Conservation (phyloP, 1,140 invertebrate genomes). For the Gerris buenoi region DNA sequence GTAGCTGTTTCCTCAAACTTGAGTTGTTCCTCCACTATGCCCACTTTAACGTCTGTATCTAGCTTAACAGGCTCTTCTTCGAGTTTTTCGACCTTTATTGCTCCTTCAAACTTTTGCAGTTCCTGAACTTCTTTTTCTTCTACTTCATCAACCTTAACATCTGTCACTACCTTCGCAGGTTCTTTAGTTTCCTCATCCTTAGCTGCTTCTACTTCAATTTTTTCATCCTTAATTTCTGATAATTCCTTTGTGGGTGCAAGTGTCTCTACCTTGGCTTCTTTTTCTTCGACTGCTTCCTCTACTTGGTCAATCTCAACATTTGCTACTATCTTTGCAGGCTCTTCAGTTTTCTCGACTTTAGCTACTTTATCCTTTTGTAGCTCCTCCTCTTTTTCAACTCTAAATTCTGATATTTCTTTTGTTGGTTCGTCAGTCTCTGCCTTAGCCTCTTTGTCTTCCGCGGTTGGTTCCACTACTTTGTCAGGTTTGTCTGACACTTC, state of each 20-base stretch:
- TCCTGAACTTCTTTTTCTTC: slow-evolving; percentile 3
- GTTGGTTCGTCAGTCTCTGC: no score
- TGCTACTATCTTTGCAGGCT: not conserved
- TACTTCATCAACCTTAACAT: not conserved
- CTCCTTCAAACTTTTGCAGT: not conserved
- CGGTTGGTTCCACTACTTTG: no score
- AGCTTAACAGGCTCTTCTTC: not conserved
- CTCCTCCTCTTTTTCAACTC: not conserved
- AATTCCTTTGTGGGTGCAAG: not conserved
- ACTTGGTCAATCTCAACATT: not conserved
- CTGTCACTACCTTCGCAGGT: not conserved
- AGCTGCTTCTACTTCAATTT: no score
- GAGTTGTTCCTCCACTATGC: not conserved
- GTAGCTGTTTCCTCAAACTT: not conserved
- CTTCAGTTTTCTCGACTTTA: not conserved
- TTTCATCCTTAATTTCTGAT: no score
- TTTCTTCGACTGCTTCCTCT: not conserved
- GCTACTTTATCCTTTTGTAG: not conserved
- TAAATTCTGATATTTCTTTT: no score
- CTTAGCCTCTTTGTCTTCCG: not conserved
- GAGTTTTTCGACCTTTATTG: no score
- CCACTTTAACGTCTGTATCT: not conserved
- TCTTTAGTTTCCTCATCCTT: no score
- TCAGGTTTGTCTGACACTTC: not conserved
- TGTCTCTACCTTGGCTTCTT: not conserved